Conservation (phyloP, 2,113 vertebrate genomes). For the Notarius lentiginosus region DNA sequence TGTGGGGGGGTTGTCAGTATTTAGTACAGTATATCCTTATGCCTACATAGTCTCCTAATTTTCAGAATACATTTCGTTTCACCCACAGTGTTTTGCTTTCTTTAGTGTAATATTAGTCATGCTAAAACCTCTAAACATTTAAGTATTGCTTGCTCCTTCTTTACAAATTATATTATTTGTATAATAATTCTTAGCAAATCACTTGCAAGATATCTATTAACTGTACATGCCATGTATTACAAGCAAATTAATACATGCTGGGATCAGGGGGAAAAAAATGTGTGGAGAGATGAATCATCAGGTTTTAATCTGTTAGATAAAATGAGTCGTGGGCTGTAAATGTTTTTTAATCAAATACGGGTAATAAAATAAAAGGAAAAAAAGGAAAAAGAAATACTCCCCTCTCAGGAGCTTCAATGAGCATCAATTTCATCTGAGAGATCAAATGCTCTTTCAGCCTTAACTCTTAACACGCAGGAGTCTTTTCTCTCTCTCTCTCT, state of each 20-base stretch:
- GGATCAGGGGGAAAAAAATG: neutral
- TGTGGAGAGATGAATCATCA: neutral
- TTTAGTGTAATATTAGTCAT: neutral
- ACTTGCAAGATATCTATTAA: neutral
- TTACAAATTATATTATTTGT: neutral
- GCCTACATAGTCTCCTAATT: neutral
- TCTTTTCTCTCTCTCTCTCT: too few species aligned
- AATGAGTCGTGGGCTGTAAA: neutral
- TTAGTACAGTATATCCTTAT: neutral
- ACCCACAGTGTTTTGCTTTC: neutral
- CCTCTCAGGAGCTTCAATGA: neutral
- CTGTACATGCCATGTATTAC: neutral
- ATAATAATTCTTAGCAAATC: neutral
- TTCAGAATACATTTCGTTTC: neutral
- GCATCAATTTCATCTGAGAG: neutral
- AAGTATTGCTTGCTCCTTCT: neutral
- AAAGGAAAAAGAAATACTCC: neutral
- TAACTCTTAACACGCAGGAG: neutral
- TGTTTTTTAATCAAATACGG: neutral
- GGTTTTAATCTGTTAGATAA: neutral
- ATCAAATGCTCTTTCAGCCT: constrained; percentile 18
- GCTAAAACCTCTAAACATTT: neutral
- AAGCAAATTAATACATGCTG: neutral
- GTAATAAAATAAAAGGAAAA: neutral
- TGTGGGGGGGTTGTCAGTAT: neutral